A percentile compares a stretch with the other conserved stretches of the same genome.
phyloP scores from a whole-genome alignment of 2,888 invertebrate species.

The Meta bourneti region DNA sequence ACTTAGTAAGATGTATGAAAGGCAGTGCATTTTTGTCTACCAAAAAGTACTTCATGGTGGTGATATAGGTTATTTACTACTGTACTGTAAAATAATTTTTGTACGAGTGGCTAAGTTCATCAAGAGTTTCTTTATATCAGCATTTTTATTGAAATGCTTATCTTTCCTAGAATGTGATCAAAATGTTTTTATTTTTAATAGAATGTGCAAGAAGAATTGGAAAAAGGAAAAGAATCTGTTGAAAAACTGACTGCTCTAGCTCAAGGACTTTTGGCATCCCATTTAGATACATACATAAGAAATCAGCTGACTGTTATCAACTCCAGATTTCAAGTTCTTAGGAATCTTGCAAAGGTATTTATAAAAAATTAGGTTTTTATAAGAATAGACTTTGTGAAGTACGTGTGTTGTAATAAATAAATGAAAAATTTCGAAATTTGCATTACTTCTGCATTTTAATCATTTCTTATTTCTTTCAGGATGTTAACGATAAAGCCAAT shows the following conservation, averaged over 20 bases:
- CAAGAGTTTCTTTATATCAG: too few relatives aligned
- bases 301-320: conserved; percentile 92
- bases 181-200: not conserved
- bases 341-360: conserved; percentile 86
- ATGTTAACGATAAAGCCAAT: conserved; percentile 94
- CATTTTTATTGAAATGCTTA: too few relatives aligned
- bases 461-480: conserved; percentile 81
- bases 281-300: conserved; percentile 91
- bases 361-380: not conserved
- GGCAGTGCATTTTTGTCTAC: too few relatives aligned
- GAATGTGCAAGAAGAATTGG: conserved; percentile 87
- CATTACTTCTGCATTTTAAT: not conserved
- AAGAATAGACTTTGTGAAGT: not conserved
- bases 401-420: not conserved
- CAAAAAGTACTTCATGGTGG: too few relatives aligned
- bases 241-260: conserved; percentile 90
- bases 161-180: too few relatives aligned
- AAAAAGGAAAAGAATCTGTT: conserved; percentile 90
- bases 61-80: too few relatives aligned
- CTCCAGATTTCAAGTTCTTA: conserved; percentile 92
- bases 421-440: not conserved
- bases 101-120: too few relatives aligned
- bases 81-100: too few relatives aligned
- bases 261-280: conserved; percentile 88
- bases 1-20: too few relatives aligned